Percentiles rank a stretch among this genome's conserved stretches.
Evolutionary conservation across 2,888 invertebrate species (phyloP).

Genomic region (Salticus scenicus): DNA sequence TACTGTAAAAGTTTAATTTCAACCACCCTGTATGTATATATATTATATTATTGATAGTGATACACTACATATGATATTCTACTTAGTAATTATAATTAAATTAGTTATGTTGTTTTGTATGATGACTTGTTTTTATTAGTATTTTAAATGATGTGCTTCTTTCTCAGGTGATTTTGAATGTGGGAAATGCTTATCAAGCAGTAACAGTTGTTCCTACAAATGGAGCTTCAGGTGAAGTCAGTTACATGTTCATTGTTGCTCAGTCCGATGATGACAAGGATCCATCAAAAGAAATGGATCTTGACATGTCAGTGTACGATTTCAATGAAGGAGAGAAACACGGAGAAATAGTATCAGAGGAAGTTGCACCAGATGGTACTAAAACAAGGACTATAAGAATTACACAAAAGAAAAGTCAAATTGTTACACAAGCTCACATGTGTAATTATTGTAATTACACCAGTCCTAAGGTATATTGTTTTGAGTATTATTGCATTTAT

Average conservation of each 20-base stretch:
- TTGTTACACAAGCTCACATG: slow-evolving; percentile 83
- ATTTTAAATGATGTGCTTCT: too few relatives aligned
- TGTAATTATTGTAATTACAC: slow-evolving; percentile 95
- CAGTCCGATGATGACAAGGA: slow-evolving; percentile 79
- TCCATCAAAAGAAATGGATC: slow-evolving; percentile 78
- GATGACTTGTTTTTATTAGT: too few relatives aligned
- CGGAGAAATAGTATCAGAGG: slow-evolving; percentile 80
- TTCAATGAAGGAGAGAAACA: slow-evolving; percentile 82
- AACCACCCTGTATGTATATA: too few relatives aligned
- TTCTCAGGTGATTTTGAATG: slow-evolving; percentile 73
- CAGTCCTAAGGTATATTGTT: slow-evolving; percentile 81
- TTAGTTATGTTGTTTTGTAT: too few relatives aligned
- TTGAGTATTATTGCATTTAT: too few relatives aligned
- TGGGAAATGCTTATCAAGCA: slow-evolving; percentile 84
- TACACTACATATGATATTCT: too few relatives aligned
- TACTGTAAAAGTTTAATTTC: too few relatives aligned
- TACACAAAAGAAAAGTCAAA: slow-evolving; percentile 80
- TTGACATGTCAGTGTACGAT: slow-evolving; percentile 83
- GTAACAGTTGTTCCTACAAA: slow-evolving; percentile 90
- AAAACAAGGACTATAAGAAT: slow-evolving; percentile 79
- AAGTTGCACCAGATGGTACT: slow-evolving; percentile 73
- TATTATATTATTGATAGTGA: too few relatives aligned
- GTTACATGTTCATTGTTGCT: slow-evolving; percentile 88
- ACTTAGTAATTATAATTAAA: too few relatives aligned
- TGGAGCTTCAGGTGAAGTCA: slow-evolving; percentile 85